Base-by-base conservation (phyloP, 2,888 invertebrate genomes). In the Rhagophthalmus giganteus region DNA sequence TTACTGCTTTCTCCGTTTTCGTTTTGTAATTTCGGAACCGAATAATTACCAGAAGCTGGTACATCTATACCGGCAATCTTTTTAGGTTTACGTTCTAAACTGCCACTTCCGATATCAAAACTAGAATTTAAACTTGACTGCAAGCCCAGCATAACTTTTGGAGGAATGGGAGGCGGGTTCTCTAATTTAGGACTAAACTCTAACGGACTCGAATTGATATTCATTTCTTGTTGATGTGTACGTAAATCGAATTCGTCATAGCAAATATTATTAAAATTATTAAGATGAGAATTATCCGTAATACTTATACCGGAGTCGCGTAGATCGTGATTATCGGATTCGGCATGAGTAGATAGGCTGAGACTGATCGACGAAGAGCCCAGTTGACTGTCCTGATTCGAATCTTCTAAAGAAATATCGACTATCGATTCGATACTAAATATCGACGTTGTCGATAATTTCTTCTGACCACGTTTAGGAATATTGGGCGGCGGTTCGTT, bases 301-400 rank as follows among this genome's bases (percentile, higher is more conserved):
- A 75, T 73, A 59, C 75, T 75, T 30, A 73, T 74, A 2, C 81
- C 81, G 1, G 81, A 81, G 65, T 82, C 82, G 2, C 81, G 74
- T 7, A 81, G 68, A 59, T 81, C 81, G 44, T 78, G 74, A 41
- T 64, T 62, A 16, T 69, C 70, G 6, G 55, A 30, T 5, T 65
- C 63, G 2, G 56, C 44, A 26, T 54, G 58, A 12, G 60, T 55
- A 8, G 55, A 50, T 6, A 53, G 47, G 2, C 59, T 61, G 6
- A 70, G 58, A 34, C 61, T 63, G 41, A 62, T 67, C 2, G 65
- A 57, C 1, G 67, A 63, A 1, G 57, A 52, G 1, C 51, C 73
- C 53, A 77, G 74, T 60, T 75, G 76, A 3, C 45, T 56, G 14
- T 64, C 63, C 20, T 74, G 72, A 6, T 50, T 60, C 30, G 50